These are phyloP conservation scores for Leuctra nigra DNA, from an alignment of 2,888 invertebrate species.

Conservation along the genomic window DNA sequence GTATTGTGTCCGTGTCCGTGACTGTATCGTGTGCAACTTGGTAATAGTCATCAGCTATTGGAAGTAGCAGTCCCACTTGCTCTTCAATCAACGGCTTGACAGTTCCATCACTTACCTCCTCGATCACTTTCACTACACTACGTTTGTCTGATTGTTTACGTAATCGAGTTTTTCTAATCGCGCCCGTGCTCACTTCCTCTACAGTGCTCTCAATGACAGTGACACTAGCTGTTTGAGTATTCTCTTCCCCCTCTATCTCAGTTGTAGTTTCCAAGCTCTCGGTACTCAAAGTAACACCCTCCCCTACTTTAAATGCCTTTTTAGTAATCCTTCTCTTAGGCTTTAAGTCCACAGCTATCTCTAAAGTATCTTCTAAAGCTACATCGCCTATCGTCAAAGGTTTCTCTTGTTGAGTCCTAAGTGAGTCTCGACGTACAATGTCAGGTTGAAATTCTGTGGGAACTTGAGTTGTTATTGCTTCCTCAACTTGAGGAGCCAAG, in stretches of 20 bases:
- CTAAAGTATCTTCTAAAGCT: slow-evolving; percentile 3
- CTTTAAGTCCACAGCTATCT: slow-evolving; percentile 11
- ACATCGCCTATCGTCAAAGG: slow-evolving; percentile 2
- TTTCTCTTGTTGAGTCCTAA: slow-evolving; percentile 12
- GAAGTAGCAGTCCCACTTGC: slow-evolving; percentile 27
- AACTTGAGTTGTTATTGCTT: not conserved
- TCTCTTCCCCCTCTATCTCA: not conserved
- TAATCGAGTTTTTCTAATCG: slow-evolving; percentile 11
- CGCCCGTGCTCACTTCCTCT: slow-evolving; percentile 22
- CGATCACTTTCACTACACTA: slow-evolving; percentile 21
- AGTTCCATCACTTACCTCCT: slow-evolving; percentile 25
- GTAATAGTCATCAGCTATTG: slow-evolving; percentile 23
- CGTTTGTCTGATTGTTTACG: not conserved
- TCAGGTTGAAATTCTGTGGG: not conserved
- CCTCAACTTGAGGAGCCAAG: slow-evolving; percentile 3
- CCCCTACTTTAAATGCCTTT: slow-evolving; percentile 11
- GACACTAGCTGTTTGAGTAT: slow-evolving; percentile 6
- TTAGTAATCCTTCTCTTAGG: slow-evolving; percentile 8
- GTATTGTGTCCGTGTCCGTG: slow-evolving; percentile 9
- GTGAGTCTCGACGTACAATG: not conserved
- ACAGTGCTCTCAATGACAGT: slow-evolving; percentile 11
- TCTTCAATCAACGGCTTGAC: slow-evolving; percentile 26
- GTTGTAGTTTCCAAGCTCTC: slow-evolving; percentile 8
- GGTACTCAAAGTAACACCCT: slow-evolving; percentile 10
- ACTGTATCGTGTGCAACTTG: slow-evolving; percentile 14